Evolutionary conservation across 1,140 invertebrate species (phyloP).

Genomic region (Hetaerina americana): DNA sequence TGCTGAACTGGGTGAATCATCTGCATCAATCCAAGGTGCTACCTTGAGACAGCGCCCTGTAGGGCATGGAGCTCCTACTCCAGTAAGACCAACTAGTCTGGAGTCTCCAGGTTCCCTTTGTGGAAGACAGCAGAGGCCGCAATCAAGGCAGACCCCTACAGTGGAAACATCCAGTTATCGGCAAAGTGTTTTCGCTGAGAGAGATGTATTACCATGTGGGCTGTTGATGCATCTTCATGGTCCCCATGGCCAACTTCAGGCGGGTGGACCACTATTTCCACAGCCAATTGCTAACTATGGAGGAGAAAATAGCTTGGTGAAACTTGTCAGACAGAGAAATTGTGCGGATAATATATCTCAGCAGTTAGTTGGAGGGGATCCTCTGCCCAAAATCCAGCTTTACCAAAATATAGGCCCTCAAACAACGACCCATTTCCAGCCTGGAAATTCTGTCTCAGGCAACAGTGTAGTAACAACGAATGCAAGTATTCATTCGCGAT

Average conservation of each 20-base stretch:
- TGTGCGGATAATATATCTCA: conserved; percentile 2
- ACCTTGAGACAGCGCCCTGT: conserved; percentile 22
- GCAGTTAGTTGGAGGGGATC: background rate
- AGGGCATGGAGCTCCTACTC: conserved; percentile 19
- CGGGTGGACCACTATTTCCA: background rate
- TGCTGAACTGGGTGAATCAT: conserved; percentile 26
- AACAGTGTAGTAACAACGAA: conserved; percentile 37
- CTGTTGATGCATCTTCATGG: background rate
- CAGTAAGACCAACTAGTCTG: conserved; percentile 5
- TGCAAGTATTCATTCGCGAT: conserved; percentile 43
- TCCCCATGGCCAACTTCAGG: background rate
- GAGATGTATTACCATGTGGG: background rate
- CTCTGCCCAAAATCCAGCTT: conserved; percentile 4
- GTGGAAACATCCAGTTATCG: background rate
- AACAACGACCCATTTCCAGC: conserved; percentile 1
- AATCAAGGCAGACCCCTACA: background rate
- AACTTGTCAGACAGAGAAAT: background rate
- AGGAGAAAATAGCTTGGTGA: background rate
- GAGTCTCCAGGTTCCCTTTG: background rate
- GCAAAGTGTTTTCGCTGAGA: background rate
- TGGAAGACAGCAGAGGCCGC: background rate
- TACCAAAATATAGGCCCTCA: conserved; percentile 6
- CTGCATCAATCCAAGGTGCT: conserved; percentile 21
- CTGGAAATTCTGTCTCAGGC: conserved; percentile 23
- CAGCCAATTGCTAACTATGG: background rate